These are phyloP conservation scores for Oreochromis aureus DNA, from an alignment of 2,113 vertebrate species.

Conservation along the genomic window DNA sequence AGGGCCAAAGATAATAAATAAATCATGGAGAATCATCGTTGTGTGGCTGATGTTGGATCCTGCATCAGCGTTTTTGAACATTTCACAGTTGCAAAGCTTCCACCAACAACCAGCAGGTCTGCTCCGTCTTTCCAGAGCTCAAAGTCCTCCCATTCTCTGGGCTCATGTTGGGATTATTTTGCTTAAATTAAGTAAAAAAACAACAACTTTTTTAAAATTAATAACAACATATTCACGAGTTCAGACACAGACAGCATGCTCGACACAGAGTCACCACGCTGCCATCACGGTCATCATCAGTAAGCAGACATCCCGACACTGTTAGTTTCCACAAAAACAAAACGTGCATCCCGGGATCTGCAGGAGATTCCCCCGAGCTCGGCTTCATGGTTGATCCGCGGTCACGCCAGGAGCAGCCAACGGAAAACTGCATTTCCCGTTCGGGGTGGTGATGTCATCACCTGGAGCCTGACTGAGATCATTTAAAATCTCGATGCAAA, in stretches of 20 bases:
- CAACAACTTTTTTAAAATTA: background rate
- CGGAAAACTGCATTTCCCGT: background rate
- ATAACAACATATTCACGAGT: background rate
- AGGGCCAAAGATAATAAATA: background rate
- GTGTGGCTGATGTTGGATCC: background rate
- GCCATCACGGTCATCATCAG: background rate
- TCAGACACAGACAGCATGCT: background rate
- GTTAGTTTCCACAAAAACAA: background rate
- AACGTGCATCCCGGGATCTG: background rate
- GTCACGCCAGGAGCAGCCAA: background rate
- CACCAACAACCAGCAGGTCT: background rate
- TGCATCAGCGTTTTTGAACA: background rate
- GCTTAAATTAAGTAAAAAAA: fast-evolving
- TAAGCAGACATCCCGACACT: background rate
- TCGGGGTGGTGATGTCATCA: background rate
- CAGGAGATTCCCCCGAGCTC: fast-evolving
- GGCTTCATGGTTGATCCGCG: background rate
- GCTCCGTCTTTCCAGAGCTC: fast-evolving
- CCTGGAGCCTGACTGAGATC: background rate
- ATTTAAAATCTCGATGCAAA: background rate
- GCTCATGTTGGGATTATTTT: background rate
- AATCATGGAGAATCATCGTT: background rate
- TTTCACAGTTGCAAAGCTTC: background rate
- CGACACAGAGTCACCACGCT: background rate
- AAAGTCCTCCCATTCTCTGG: fast-evolving